Base-by-base conservation (phyloP, 2,888 invertebrate genomes). In the Rhopalosiphum nymphaeae region DNA sequence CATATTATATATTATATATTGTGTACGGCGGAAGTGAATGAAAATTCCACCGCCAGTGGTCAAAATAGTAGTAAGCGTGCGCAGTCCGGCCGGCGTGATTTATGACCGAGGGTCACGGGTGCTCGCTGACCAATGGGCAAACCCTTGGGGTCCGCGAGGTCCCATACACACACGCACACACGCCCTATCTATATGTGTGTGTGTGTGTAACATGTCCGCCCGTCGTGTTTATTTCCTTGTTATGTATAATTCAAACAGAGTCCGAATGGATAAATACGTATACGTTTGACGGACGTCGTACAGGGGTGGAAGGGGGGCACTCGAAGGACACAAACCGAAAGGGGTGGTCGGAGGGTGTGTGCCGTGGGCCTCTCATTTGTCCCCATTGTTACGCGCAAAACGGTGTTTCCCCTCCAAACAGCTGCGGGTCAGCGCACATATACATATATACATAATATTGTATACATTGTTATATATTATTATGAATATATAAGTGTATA, bases 41-140 rank as follows among this genome's bases (percentile, higher is more conserved):
- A 61, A 86, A 94, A 91, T 86, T 91, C 86, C 90, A 88, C 92
- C 94, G 29, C 94, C 94, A 91, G 94, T 91, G 94, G 94, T 94
- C 94, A 94, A 94, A 94, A 94, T 91, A 94, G n/a, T 57, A 91
- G 94, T 86, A 91, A 94, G 94, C 94, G 94, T 94, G 94, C 91
- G 61, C 86, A 87, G 94, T 67, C 94, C 46, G 86, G 11, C 57
- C 29, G 85, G 90, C 49, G 67, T 94, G 94, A 94, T 94, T 94
- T 94, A 94, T 94, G 94, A 94, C 94, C 94, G 42, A 90, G 94
- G 94, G 90, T 94, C 94, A 94, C 85, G 16, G 46, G 46, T 25
- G 67, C 89, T 42, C 56, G 49, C 85, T 91, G 94, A 94, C 94
- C 94, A 91, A 94, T 94, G 94, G 94, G 94, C 94, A 67, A 89